Percentiles rank a stretch among this genome's conserved stretches.
Conservation (phyloP, 2,113 vertebrate species). For the Alethe castanea region DNA sequence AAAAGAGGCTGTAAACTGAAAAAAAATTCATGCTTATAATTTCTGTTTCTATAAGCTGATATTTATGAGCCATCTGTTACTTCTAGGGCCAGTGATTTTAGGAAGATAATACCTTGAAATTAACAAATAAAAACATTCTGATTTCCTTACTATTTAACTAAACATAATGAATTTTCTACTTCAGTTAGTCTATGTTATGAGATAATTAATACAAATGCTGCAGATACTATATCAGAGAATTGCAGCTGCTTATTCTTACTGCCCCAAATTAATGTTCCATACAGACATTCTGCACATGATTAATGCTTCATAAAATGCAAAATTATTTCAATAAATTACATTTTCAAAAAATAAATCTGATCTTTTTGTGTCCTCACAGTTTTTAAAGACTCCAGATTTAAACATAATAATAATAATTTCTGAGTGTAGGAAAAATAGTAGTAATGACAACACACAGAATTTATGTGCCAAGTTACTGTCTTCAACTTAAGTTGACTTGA, state of each 20-base stretch:
- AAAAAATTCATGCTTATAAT: background rate
- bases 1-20: background rate
- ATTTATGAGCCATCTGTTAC: conserved; percentile 12
- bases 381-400: background rate
- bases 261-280: conserved; percentile 70
- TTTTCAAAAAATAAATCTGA: conserved; percentile 55
- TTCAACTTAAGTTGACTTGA: background rate
- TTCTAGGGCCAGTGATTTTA: background rate
- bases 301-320: conserved; percentile 67
- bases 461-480: background rate
- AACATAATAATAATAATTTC: background rate
- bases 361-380: background rate
- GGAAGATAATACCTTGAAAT: conserved; percentile 40
- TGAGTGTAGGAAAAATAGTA: background rate
- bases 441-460: background rate
- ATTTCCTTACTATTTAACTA: conserved; percentile 58
- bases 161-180: conserved; percentile 70
- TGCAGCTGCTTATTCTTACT: conserved; percentile 64
- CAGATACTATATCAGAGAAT: conserved; percentile 54
- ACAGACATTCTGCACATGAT: conserved; percentile 52
- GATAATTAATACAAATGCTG: conserved; percentile 73
- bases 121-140: conserved; percentile 49
- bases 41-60: background rate
- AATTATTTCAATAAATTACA: conserved; percentile 60
- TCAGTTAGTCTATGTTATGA: conserved; percentile 46